Evolutionary conservation across 2,888 invertebrate genomes (phyloP), one percentile per base, ranked within the genome.

Genomic region (Chrysolina americana): DNA sequence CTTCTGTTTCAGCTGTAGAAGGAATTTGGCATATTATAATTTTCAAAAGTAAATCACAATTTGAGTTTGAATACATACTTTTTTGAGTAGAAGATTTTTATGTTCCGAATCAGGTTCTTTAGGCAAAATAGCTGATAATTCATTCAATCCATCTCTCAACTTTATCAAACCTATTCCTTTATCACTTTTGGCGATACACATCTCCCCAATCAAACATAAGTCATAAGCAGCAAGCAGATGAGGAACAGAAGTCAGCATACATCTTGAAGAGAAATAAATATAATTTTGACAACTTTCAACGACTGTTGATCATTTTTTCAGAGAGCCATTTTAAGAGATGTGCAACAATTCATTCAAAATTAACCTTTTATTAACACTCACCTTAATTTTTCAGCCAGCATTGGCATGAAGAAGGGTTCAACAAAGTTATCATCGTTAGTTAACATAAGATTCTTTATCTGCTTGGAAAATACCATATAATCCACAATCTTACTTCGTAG

Each of bases 181-280:
- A 44, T 50, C 21, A 2, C 17, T 4, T 65, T 71, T 65, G 15
- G 13, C 19, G 13, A 70, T 41, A 36, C 68, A 70, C 74, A 74
- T 75, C 66, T 72, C 74, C 11, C 76, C 76, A 23, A 76, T 48
- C 0, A 50, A 47, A 50, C 75, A 75, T 41, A 77, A 59, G 65
- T 77, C 76, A 53, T 63, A 77, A 41, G 50, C 72, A 28, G 66
- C 50, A 11, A 77, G 36, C 9, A 77, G 71, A 15, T 15, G 8
- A 41, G 76, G 75, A 0, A 74, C 68, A 21, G 70, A 75, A 65
- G 63, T 53, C 48, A 77, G 68, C 47, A 72, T 62, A 66, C 72
- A 72, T 36, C 76, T 76, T 44, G 15, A 44, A 44, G 13, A 69
- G 53, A 65, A 69, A 56, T 68, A 13, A n/a, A 28, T 21, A 23